Conservation (phyloP, 2,888 invertebrate genomes). For the Pedicia rivosa region DNA sequence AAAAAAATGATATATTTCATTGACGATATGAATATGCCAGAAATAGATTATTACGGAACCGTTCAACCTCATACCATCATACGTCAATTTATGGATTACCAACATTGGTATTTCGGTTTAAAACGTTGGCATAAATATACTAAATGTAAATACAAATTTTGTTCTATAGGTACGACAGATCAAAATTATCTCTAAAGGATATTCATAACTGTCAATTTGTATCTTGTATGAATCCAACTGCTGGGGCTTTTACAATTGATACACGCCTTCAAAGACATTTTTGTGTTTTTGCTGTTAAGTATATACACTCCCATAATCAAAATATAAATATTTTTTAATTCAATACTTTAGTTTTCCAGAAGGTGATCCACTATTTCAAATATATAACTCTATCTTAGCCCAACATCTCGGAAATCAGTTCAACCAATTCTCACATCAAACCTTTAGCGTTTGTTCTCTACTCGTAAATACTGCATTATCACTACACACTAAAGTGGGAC, state of each 20-base stretch:
- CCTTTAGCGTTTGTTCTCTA: slow-evolving; percentile 39
- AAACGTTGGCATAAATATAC: background rate
- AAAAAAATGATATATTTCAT: slow-evolving; percentile 86
- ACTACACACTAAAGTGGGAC: slow-evolving; percentile 58
- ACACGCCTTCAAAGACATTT: slow-evolving; percentile 80
- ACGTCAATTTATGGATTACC: slow-evolving; percentile 86
- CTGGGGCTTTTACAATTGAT: slow-evolving; percentile 92
- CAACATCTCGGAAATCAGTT: slow-evolving; percentile 52
- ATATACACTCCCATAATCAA: slow-evolving; percentile 11
- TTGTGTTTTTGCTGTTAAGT: slow-evolving; percentile 70
- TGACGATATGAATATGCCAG: slow-evolving; percentile 96
- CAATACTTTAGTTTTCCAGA: slow-evolving; percentile 54
- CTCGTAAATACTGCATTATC: slow-evolving; percentile 57
- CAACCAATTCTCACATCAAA: slow-evolving; percentile 42
- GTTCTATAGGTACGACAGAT: slow-evolving; percentile 57
- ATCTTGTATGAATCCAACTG: slow-evolving; percentile 93
- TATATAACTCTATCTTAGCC: slow-evolving; percentile 67
- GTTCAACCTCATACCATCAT: slow-evolving; percentile 92
- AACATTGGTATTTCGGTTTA: slow-evolving; percentile 54
- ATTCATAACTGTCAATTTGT: slow-evolving; percentile 89
- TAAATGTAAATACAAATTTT: background rate
- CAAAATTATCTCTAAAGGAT: slow-evolving; percentile 69
- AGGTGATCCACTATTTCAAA: slow-evolving; percentile 59
- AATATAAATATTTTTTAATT: background rate
- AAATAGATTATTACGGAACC: slow-evolving; percentile 87